These are phyloP conservation scores for Lutjanus campechanus DNA, from an alignment of 2,797 vertebrate species.

Conservation along the genomic window DNA sequence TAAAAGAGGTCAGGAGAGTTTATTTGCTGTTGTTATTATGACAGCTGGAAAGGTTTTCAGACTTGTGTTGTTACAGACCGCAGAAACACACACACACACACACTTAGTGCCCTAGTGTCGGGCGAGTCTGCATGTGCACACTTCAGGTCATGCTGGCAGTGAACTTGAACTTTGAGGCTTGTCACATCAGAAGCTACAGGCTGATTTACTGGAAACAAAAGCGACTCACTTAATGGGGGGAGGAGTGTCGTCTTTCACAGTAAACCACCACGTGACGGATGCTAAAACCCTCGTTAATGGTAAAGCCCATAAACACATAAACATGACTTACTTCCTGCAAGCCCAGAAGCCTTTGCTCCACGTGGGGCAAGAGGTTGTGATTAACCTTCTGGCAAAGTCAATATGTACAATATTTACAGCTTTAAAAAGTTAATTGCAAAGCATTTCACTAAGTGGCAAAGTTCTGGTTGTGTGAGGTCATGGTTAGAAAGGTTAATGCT, in stretches of 20 bases:
- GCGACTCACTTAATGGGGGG: neutral
- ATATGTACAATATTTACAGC: neutral
- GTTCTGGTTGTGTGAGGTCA: neutral
- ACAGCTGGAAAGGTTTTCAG: constrained; percentile 58
- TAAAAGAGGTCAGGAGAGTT: constrained; percentile 19
- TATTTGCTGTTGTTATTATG: constrained; percentile 50
- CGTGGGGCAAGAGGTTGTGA: neutral
- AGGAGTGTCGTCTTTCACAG: constrained; percentile 14
- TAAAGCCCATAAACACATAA: constrained; percentile 28
- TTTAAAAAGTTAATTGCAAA: neutral
- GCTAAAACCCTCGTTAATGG: constrained; percentile 17
- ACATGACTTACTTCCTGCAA: constrained; percentile 19
- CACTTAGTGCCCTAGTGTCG: neutral
- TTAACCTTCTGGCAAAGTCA: neutral
- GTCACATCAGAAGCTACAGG: constrained; percentile 37
- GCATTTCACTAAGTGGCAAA: neutral
- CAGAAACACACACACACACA: constrained; percentile 23
- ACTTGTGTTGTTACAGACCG: constrained; percentile 10
- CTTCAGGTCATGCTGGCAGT: constrained; percentile 27
- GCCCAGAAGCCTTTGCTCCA: constrained; percentile 2
- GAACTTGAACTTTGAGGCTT: constrained; percentile 47
- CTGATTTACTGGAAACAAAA: constrained; percentile 51
- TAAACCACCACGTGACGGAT: neutral
- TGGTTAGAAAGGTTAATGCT: neutral
- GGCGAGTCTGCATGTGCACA: neutral